Conservation (phyloP, 2,113 vertebrate species). For the Silurus asotus region DNA sequence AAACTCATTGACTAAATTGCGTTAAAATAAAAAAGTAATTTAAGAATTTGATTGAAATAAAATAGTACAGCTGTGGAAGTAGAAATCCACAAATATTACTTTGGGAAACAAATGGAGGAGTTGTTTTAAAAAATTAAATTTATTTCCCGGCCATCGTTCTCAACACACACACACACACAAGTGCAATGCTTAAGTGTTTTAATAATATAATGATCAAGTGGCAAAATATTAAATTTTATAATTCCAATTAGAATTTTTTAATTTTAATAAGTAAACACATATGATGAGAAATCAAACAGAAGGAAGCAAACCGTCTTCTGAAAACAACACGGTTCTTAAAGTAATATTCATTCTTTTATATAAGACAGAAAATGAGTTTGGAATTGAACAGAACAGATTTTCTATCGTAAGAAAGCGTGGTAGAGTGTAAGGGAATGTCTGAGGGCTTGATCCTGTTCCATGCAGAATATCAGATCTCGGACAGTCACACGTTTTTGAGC, state of each 20-base stretch:
- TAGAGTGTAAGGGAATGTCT: conserved; percentile 86
- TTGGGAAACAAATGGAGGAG: background rate
- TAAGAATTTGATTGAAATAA: background rate
- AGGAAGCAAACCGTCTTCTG: background rate
- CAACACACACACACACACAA: background rate
- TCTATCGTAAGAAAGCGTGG: conserved; percentile 80
- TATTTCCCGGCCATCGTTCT: background rate
- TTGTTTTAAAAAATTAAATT: background rate
- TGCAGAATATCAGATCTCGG: conserved; percentile 89
- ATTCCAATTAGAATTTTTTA: background rate
- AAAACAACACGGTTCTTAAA: background rate
- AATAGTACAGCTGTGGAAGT: conserved; percentile 6
- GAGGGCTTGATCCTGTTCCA: conserved; percentile 87
- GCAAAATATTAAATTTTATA: background rate
- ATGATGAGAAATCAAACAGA: background rate
- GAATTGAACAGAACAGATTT: background rate
- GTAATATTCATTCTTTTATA: background rate
- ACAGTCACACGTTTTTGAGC: conserved; percentile 76
- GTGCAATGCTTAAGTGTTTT: conserved; percentile 23
- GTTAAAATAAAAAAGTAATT: conserved; percentile 8
- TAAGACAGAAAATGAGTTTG: background rate
- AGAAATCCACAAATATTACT: background rate
- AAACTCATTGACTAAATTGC: conserved; percentile 14
- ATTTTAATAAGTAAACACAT: background rate
- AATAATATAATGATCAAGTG: background rate